A percentile compares a stretch with the other conserved stretches of the same genome.
These are phyloP conservation scores for Phoxinus dragarum DNA, from an alignment of 2,797 vertebrate species.

Conservation along the genomic window DNA sequence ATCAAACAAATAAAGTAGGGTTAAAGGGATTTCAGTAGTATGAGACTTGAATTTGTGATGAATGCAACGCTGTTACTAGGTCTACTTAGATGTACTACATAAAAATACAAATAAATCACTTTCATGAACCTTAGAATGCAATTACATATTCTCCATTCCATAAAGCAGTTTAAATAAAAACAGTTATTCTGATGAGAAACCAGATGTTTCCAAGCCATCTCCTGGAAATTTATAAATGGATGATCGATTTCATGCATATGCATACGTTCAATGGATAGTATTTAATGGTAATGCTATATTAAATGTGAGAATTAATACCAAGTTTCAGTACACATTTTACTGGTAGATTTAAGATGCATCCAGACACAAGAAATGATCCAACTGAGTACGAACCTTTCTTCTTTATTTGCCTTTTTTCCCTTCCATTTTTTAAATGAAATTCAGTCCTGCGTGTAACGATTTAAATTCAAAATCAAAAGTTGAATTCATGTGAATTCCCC, in stretches of 20 bases:
- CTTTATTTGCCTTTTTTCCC: conserved; percentile 82
- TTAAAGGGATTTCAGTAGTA: background rate
- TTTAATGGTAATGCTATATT: too few relatives aligned
- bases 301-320: background rate
- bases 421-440: conserved; percentile 80
- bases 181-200: background rate
- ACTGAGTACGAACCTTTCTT: conserved; percentile 69
- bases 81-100: background rate
- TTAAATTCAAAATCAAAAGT: conserved; percentile 61
- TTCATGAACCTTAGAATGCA: background rate
- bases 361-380: conserved; percentile 32
- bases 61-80: background rate
- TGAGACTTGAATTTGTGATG: background rate
- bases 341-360: background rate
- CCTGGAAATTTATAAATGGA: background rate
- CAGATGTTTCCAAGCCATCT: background rate
- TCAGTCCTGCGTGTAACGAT: conserved; percentile 72
- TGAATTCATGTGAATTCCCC: conserved; percentile 57
- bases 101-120: background rate
- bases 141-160: background rate
- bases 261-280: background rate
- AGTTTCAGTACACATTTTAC: background rate
- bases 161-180: background rate
- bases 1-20: background rate
- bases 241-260: background rate